Evolutionary conservation across 2,113 vertebrate species (phyloP).

Genomic region (Athene cunicularia): DNA sequence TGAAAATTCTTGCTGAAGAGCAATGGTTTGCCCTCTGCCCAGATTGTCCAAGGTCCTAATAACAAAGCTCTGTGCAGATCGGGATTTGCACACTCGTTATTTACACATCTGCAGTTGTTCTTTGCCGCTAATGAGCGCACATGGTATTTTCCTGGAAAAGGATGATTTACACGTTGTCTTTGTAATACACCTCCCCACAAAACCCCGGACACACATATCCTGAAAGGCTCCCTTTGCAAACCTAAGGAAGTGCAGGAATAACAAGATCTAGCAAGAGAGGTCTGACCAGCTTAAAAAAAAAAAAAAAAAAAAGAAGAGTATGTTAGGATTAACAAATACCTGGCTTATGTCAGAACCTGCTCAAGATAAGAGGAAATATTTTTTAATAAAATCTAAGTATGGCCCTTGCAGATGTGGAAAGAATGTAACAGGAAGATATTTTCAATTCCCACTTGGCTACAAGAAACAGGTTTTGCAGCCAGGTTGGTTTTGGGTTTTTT

Average conservation of each 20-base stretch:
- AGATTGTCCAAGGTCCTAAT: not conserved
- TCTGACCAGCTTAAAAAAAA: not conserved
- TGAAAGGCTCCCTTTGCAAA: not conserved
- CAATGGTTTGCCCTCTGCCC: not conserved
- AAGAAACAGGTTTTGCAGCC: not conserved
- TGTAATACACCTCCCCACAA: not conserved
- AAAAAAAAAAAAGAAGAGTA: not conserved
- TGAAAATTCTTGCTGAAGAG: not conserved
- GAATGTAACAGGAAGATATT: slow-evolving; percentile 48
- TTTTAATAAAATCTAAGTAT: slow-evolving; percentile 40
- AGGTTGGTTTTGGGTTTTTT: not conserved
- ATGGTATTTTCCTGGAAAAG: not conserved
- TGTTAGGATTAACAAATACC: slow-evolving; percentile 24
- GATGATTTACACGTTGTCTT: not conserved
- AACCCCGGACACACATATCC: not conserved
- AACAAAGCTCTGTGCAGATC: rapidly evolving
- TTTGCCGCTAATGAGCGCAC: not conserved
- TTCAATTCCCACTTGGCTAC: slow-evolving; percentile 32
- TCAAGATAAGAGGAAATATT: slow-evolving; percentile 44
- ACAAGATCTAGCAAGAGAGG: not conserved
- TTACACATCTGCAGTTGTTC: rapidly evolving
- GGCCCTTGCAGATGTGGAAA: slow-evolving; percentile 44
- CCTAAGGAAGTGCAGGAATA: not conserved
- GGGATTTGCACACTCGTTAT: not conserved
- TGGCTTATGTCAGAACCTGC: slow-evolving; percentile 35